A percentile compares a stretch with the other conserved stretches of the same genome.
Conservation (phyloP, 2,888 invertebrate genomes). For the Tribolium freemani region DNA sequence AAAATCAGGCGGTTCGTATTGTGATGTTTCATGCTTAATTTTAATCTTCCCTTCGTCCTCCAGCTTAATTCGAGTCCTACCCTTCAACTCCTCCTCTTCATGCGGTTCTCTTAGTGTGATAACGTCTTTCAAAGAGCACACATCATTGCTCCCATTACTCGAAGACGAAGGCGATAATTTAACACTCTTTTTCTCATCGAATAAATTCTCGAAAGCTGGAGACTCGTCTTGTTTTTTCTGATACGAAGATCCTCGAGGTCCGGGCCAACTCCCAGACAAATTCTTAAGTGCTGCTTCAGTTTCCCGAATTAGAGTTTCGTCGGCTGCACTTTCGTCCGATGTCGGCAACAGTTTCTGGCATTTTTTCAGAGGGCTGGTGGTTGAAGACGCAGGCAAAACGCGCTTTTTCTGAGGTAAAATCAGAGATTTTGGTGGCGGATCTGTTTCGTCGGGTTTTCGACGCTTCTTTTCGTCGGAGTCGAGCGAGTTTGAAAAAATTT, state of each 20-base stretch:
- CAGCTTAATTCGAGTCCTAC: conserved; percentile 58
- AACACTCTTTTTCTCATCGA: conserved; percentile 82
- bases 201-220: conserved; percentile 86
- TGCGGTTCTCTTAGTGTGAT: conserved; percentile 69
- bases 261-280: conserved; percentile 89
- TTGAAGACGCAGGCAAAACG: conserved; percentile 62
- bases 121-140: conserved; percentile 78
- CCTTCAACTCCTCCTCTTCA: conserved; percentile 59
- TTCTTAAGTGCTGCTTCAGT: conserved; percentile 90
- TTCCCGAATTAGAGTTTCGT: conserved; percentile 87
- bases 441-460: conserved; percentile 66
- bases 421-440: conserved; percentile 65
- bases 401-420: conserved; percentile 75
- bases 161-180: conserved; percentile 77
- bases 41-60: conserved; percentile 49
- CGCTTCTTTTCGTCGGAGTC: conserved; percentile 55
- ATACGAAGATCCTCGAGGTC: conserved; percentile 75
- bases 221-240: conserved; percentile 82
- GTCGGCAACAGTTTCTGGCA: conserved; percentile 68
- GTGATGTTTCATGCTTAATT: conserved; percentile 64
- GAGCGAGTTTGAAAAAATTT: conserved; percentile 56
- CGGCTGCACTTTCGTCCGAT: conserved; percentile 70
- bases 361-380: conserved; percentile 64
- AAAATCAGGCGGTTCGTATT: conserved; percentile 82
- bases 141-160: conserved; percentile 71